Evolutionary conservation across 1,140 invertebrate genomes (phyloP).

Genomic region (Drosophila parvula): DNA sequence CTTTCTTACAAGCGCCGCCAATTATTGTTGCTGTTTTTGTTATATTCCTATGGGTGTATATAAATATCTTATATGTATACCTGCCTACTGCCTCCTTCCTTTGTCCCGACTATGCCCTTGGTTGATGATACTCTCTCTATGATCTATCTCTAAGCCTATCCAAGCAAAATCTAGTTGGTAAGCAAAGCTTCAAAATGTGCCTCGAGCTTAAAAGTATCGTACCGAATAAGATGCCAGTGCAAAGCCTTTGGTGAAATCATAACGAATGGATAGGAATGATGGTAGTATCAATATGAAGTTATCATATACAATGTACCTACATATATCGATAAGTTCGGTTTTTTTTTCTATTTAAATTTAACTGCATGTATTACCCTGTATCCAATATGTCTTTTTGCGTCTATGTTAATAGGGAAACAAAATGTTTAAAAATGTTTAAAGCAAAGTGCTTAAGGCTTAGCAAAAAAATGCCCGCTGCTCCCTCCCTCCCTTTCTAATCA

Average conservation of each 20-base stretch:
- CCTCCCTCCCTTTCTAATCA: slow-evolving; percentile 5
- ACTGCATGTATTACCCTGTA: slow-evolving; percentile 84
- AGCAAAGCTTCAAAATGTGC: slow-evolving; percentile 69
- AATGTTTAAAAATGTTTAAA: slow-evolving; percentile 59
- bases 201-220: slow-evolving; percentile 56
- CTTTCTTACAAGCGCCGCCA: slow-evolving; percentile 82
- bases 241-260: slow-evolving; percentile 58
- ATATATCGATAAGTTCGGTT: slow-evolving; percentile 36
- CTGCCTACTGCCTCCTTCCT: slow-evolving; percentile 53
- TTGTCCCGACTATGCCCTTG: slow-evolving; percentile 62
- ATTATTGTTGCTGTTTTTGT: slow-evolving; percentile 81
- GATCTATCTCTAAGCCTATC: slow-evolving; percentile 46
- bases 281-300: slow-evolving; percentile 19
- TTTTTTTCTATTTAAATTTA: slow-evolving; percentile 61
- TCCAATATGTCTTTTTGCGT: slow-evolving; percentile 79
- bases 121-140: slow-evolving; percentile 52
- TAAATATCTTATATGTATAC: slow-evolving; percentile 49
- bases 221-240: slow-evolving; percentile 55
- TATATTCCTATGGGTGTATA: slow-evolving; percentile 46
- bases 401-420: slow-evolving; percentile 46
- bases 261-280: slow-evolving; percentile 31
- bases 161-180: slow-evolving; percentile 70
- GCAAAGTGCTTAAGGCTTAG: slow-evolving; percentile 71
- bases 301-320: slow-evolving; percentile 19
- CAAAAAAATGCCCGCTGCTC: slow-evolving; percentile 60